Base-by-base conservation (phyloP, 2,113 vertebrate genomes). In the Onychostoma macrolepis region DNA sequence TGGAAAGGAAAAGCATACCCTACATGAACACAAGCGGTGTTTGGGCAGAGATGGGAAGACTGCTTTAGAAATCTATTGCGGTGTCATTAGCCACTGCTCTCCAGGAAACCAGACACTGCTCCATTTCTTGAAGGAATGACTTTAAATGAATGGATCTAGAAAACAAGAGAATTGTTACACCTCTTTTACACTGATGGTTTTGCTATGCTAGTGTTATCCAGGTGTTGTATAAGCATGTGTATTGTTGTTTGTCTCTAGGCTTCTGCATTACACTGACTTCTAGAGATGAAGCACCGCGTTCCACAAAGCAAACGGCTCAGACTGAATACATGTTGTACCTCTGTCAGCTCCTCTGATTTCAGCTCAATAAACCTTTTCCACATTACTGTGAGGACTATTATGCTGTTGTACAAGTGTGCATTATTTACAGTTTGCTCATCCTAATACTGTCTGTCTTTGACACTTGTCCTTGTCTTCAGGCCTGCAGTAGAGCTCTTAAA, bases 261-360 rank as follows among this genome's bases (percentile, higher is more conserved):
- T 95, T 86, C 91, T 94, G 83, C 94, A 95, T 80, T 95, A 94
- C 83, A 93, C 91, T 36, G 89, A 92, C 56, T 95, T 94, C 90
- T 95, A 87, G 94, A 4, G 78, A 53, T 74, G 69, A 21, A 72
- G 56, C 17, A 24, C 7, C 65, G 0, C 13, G 4, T 28, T 67
- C 63, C 63, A 30, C 4, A 15, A 7, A 1, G 17, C 1, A 4
- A 5, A 33, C 65, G 0, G 30, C 17, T 36, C 61, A 28, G 58
- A 63, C 58, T 26, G 10, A 63, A 63, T 3, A 26, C 7, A n/a
- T n/a, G 56, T 53, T 6, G 5, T 19, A 19, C 50, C 2, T 50
- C 48, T 45, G 48, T 53, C 17, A 19, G 50, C 6, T 53, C 19
- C 19, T 61, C 4, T 13, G 26, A 65, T 28, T 65, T 28, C 12